A percentile compares a stretch with the other conserved stretches of the same genome.
These are phyloP conservation scores for Hypsibius dujardini DNA, from an alignment of 1,140 invertebrate species.

Conservation along the genomic window DNA sequence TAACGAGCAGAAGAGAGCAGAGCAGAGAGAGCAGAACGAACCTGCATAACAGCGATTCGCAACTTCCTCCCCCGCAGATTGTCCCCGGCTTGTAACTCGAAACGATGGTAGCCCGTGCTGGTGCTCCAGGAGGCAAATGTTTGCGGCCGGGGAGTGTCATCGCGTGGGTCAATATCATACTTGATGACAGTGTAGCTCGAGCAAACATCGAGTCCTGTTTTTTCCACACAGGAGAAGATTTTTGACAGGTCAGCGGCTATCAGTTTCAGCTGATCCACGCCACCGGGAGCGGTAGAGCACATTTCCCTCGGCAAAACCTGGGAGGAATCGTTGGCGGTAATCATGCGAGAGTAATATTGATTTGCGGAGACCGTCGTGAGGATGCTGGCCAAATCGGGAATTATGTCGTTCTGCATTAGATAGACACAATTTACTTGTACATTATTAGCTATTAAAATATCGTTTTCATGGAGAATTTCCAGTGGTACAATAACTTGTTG, in stretches of 20 bases:
- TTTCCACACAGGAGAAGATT: background rate
- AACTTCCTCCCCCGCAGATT: background rate
- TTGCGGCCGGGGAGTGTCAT: background rate
- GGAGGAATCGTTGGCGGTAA: background rate
- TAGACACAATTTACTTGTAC: too few species aligned
- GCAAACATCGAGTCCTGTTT: background rate
- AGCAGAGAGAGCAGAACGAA: background rate
- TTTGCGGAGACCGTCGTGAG: background rate
- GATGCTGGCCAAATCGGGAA: background rate
- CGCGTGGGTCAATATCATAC: background rate
- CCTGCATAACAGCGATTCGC: background rate
- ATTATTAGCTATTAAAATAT: too few species aligned
- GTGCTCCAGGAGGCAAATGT: background rate
- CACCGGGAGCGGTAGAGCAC: background rate
- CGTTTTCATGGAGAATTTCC: too few species aligned
- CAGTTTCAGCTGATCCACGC: background rate
- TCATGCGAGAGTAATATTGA: background rate
- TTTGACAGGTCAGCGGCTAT: background rate
- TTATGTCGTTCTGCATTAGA: too few species aligned
- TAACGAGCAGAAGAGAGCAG: background rate
- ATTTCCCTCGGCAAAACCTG: background rate
- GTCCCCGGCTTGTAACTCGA: background rate
- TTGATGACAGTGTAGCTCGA: background rate
- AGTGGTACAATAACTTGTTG: too few species aligned
- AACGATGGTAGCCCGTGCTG: background rate